Base-by-base conservation (phyloP, 2,888 invertebrate genomes). In the Conistra vaccinii region DNA sequence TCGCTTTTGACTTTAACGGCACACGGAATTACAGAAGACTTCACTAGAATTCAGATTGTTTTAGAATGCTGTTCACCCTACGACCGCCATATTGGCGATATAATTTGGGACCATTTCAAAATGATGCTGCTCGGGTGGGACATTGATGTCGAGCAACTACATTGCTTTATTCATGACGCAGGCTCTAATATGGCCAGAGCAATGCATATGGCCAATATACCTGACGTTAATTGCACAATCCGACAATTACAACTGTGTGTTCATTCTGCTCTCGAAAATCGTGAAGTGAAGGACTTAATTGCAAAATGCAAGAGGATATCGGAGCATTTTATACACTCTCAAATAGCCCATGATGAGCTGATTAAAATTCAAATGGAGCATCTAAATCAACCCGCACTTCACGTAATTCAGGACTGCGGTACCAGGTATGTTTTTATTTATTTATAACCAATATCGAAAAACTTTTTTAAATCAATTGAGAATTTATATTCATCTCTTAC, bases 301-400 rank as follows among this genome's bases (percentile, higher is more conserved):
- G 57, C 23, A 42, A 89, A 87, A 86, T 87, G 86, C 77, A 86
- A 85, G 29, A 88, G 76, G 80, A 84, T 87, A 72, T 69, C 86
- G 9, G 83, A 69, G 14, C 86, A 88, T 84, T 90, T 90, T 62
- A 86, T 86, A 58, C 83, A 87, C 60, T 89, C 87, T n/a, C 87
- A 81, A 12, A 87, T 90, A 42, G 89, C 91, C 39, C 89, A 67
- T 51, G 72, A 60, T 29, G 70, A 78, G 9, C 23, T 78, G 23
- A 26, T 87, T 65, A 85, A 85, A 67, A 81, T 90, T 81, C 85
- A 88, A 69, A 77, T 20, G 14, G 58, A 77, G n/a, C 67, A 67
- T 26, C n/a, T 75, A 48, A 57, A 75, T 48, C 10, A 48, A 78
- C 57, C 78, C 12, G 39, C 68, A 17, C 48, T 78, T 23, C 29